Evolutionary conservation across 2,113 vertebrate species (phyloP).

Genomic region (Empidonax alnorum): DNA sequence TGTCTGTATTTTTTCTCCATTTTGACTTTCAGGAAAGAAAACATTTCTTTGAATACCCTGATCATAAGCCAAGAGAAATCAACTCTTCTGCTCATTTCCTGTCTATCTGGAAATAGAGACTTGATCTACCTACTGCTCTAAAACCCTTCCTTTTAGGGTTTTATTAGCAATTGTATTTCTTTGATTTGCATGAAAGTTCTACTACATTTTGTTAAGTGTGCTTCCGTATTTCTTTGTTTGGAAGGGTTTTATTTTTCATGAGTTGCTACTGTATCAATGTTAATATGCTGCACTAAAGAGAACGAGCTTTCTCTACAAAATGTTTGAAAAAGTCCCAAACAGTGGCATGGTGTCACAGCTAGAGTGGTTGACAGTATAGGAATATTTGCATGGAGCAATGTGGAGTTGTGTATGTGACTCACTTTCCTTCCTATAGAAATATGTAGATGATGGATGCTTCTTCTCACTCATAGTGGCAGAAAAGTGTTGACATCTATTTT

Average conservation of each 20-base stretch:
- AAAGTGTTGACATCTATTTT: background rate
- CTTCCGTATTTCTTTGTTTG: background rate
- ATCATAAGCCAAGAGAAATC: background rate
- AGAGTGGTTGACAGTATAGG: background rate
- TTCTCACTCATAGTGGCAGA: background rate
- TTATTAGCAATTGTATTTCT: background rate
- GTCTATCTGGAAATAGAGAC: background rate
- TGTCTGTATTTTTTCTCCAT: background rate
- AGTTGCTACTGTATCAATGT: background rate
- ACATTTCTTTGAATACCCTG: background rate
- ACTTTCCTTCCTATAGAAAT: background rate
- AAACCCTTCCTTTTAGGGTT: background rate
- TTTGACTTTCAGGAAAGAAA: background rate
- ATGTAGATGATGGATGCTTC: background rate
- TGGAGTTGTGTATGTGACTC: background rate
- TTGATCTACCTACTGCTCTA: background rate
- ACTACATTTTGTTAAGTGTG: background rate
- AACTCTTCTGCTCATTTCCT: slow-evolving; percentile 7
- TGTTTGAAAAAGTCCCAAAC: background rate
- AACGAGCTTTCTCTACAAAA: background rate
- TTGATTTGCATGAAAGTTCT: background rate
- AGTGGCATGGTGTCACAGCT: background rate
- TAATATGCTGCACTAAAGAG: background rate
- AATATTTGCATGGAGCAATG: background rate
- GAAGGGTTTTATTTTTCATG: background rate